These are phyloP conservation scores for Thymelicus lineola DNA, from an alignment of 2,888 invertebrate species.

Conservation along the genomic window DNA sequence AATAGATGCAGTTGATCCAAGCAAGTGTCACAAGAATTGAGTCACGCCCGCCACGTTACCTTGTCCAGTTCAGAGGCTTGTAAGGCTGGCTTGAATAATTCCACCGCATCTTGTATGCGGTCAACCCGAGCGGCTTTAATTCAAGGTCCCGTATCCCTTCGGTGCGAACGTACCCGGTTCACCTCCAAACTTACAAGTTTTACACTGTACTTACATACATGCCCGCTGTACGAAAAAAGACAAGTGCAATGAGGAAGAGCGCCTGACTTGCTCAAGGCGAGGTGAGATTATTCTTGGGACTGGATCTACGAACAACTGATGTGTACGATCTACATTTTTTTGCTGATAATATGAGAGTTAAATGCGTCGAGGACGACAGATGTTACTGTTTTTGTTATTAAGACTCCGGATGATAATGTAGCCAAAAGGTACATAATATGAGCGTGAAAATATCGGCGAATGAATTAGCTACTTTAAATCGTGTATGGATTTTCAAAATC, in stretches of 20 bases:
- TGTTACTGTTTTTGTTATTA: constrained; percentile 8
- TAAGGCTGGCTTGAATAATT: constrained; percentile 57
- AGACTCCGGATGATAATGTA: neutral
- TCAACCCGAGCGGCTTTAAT: constrained; percentile 51
- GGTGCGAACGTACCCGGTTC: constrained; percentile 59
- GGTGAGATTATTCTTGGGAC: constrained; percentile 42
- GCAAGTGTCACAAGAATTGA: constrained; percentile 19
- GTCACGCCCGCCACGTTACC: constrained; percentile 48
- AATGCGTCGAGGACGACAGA: constrained; percentile 15
- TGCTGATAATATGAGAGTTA: constrained; percentile 6
- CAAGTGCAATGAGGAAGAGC: constrained; percentile 59
- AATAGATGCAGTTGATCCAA: constrained; percentile 16
- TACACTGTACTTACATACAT: constrained; percentile 35
- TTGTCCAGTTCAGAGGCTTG: constrained; percentile 56
- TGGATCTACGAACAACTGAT: constrained; percentile 39
- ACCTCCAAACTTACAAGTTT: constrained; percentile 58
- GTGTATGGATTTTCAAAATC: too few relatives aligned
- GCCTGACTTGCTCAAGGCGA: constrained; percentile 39
- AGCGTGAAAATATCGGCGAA: neutral
- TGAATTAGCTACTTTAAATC: neutral
- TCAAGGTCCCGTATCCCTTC: constrained; percentile 75
- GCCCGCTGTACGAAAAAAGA: constrained; percentile 48
- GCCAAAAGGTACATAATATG: neutral
- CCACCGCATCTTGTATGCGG: constrained; percentile 61
- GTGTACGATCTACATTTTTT: constrained; percentile 32